phyloP scores from a whole-genome alignment of 2,888 invertebrate genomes.

The Ichneumoninae sp. region DNA sequence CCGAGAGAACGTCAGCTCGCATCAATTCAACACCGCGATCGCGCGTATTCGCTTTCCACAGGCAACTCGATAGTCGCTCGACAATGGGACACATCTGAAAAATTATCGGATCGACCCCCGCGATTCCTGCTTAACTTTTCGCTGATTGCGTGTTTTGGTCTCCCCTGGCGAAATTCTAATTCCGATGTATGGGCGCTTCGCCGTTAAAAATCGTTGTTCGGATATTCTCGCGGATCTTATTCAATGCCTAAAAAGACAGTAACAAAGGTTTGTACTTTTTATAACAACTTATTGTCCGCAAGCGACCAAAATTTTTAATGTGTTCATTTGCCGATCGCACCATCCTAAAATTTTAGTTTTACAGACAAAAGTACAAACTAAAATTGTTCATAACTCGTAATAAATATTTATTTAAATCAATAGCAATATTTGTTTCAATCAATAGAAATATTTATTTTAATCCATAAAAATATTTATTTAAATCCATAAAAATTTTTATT shows the following conservation, averaged over 20 bases:
- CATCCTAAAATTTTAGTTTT: too few species aligned
- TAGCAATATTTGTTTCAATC: too few species aligned
- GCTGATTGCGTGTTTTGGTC: not conserved
- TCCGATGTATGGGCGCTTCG: not conserved
- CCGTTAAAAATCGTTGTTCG: not conserved
- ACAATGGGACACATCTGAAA: slow-evolving; percentile 40
- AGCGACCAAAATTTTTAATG: too few species aligned
- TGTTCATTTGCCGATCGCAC: too few species aligned
- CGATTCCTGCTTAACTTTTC: not conserved
- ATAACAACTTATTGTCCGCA: too few species aligned
- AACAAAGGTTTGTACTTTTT: too few species aligned
- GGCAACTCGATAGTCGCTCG: slow-evolving; percentile 53
- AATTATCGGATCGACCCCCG: slow-evolving; percentile 24
- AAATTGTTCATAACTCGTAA: too few species aligned
- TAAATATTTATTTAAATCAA: too few species aligned
- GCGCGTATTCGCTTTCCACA: slow-evolving; percentile 12
- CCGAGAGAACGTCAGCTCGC: slow-evolving; percentile 34
- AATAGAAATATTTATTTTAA: too few species aligned
- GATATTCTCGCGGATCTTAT: not conserved
- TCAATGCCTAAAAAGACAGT: not conserved
- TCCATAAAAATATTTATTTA: too few species aligned
- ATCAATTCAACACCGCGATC: slow-evolving; percentile 28
- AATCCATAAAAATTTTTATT: too few species aligned
- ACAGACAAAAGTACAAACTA: too few species aligned
- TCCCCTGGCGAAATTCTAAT: not conserved